A percentile compares a stretch with the other conserved stretches of the same genome.
Evolutionary conservation across 2,113 vertebrate species (phyloP).

Genomic region (Cochlearius cochlearius): DNA sequence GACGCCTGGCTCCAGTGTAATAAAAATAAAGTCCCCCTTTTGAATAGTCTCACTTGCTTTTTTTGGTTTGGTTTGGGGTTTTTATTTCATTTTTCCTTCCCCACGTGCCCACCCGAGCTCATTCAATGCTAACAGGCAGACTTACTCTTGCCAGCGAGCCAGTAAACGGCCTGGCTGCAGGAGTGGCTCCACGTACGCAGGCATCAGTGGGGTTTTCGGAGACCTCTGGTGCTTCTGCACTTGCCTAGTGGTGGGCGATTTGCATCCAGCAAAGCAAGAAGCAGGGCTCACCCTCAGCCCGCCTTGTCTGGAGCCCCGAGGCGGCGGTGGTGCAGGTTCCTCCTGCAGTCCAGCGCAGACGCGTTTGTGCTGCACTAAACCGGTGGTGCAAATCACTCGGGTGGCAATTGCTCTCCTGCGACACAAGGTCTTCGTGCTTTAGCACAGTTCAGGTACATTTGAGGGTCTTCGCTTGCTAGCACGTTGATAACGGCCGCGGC

Average conservation of each 20-base stretch:
- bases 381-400: accelerated
- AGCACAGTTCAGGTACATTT: too few species aligned
- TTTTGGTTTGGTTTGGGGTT: neutral
- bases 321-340: neutral
- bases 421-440: neutral
- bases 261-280: neutral
- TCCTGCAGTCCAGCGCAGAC: accelerated
- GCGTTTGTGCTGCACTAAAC: accelerated
- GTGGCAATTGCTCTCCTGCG: accelerated
- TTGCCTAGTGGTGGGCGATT: neutral
- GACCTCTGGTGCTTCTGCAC: neutral
- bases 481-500: accelerated
- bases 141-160: neutral
- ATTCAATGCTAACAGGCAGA: accelerated
- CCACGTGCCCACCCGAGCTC: neutral
- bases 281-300: accelerated
- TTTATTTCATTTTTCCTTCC: neutral
- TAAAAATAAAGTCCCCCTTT: slow-evolving; percentile 78
- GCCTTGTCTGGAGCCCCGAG: accelerated
- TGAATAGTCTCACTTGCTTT: slow-evolving; percentile 11
- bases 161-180: neutral
- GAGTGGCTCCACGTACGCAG: accelerated
- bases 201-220: neutral
- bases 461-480: neutral
- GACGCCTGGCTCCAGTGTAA: slow-evolving; percentile 64